Conservation (phyloP, 2,888 invertebrate species). For the Tromatobia lineatoria region DNA sequence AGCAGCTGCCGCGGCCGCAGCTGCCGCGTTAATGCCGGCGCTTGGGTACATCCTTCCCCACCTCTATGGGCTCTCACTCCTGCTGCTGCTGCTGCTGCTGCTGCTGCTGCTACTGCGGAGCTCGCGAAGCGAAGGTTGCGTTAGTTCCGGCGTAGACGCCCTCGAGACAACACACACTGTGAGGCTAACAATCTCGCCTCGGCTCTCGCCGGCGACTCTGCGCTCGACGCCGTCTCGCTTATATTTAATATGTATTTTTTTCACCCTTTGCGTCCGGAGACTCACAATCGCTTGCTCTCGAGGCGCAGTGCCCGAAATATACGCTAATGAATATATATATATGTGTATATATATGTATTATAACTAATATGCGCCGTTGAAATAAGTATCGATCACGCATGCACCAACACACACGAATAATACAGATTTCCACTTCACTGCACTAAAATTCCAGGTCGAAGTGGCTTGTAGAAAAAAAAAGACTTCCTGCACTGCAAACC, state of each 20-base stretch:
- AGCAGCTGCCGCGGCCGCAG: constrained; percentile 84
- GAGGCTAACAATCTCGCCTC: neutral
- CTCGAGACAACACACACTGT: constrained; percentile 57
- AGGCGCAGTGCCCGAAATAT: constrained; percentile 25
- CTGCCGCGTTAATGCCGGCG: constrained; percentile 84
- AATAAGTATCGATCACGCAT: constrained; percentile 20
- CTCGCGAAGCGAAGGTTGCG: constrained; percentile 53
- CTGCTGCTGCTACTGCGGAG: constrained; percentile 56
- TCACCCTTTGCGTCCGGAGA: neutral
- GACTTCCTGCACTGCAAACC: constrained; percentile 10
- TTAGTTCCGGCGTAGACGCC: constrained; percentile 69
- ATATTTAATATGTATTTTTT: neutral
- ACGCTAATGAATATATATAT: constrained; percentile 19
- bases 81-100: constrained; percentile 25
- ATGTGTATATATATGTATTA: constrained; percentile 15
- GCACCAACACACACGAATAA: constrained; percentile 9
- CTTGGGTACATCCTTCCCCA: constrained; percentile 81
- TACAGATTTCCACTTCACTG: constrained; percentile 12
- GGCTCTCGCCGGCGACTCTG: constrained; percentile 58
- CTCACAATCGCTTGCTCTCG: neutral
- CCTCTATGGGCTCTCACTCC: constrained; percentile 54
- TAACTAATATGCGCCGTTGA: neutral
- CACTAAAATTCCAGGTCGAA: constrained; percentile 15
- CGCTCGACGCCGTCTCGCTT: constrained; percentile 16
- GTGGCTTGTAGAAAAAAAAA: neutral